Conservation (phyloP, 1,140 invertebrate species). For the Halyomorpha halys region DNA sequence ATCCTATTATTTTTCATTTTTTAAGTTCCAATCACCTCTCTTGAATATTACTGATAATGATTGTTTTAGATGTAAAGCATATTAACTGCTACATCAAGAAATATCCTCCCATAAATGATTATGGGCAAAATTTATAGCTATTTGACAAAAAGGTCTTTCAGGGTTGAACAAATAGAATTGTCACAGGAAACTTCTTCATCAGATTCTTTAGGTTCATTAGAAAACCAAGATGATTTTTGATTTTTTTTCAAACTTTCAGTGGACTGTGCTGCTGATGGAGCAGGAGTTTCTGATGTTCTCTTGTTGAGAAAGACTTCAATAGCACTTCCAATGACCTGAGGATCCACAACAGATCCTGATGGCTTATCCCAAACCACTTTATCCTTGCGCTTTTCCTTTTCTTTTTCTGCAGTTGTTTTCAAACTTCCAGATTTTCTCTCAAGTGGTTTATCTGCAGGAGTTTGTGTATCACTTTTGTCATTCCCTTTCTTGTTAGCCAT, state of each 20-base stretch:
- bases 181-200: slow-evolving; percentile 62
- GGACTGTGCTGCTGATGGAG: slow-evolving; percentile 28
- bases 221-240: slow-evolving; percentile 25
- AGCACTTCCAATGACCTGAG: slow-evolving; percentile 63
- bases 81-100: slow-evolving; percentile 21
- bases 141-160: slow-evolving; percentile 74
- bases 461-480: slow-evolving; percentile 18
- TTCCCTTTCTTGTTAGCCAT: slow-evolving; percentile 40
- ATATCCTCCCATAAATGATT: slow-evolving; percentile 22
- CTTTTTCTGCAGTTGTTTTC: slow-evolving; percentile 19
- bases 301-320: slow-evolving; percentile 64
- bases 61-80: slow-evolving; percentile 21
- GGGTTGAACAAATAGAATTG: slow-evolving; percentile 59
- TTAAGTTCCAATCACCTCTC: neutral
- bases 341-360: slow-evolving; percentile 62
- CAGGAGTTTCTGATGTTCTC: slow-evolving; percentile 31
- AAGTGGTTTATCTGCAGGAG: slow-evolving; percentile 8
- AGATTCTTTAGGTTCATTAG: slow-evolving; percentile 34
- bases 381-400: slow-evolving; percentile 33
- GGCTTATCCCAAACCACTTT: slow-evolving; percentile 59
- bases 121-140: slow-evolving; percentile 35
- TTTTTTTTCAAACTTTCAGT: slow-evolving; percentile 17
- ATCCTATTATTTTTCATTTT: neutral
- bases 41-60: neutral
- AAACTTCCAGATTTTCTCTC: slow-evolving; percentile 9